These are phyloP conservation scores for Muntiacus reevesi DNA, from an alignment of 2,113 vertebrate genomes.

Conservation along the genomic window DNA sequence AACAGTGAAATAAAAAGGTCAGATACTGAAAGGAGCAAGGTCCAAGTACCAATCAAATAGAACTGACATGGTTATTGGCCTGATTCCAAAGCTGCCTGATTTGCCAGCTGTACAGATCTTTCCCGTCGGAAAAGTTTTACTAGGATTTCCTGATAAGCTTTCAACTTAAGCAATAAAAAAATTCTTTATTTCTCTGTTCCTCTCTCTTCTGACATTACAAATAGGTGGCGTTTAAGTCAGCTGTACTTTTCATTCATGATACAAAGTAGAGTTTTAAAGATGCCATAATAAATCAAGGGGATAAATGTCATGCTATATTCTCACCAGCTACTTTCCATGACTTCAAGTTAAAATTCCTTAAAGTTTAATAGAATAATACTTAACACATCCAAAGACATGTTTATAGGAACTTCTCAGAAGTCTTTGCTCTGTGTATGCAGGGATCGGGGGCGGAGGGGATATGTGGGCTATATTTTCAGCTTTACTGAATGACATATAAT, in stretches of 20 bases:
- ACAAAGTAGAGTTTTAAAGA: not conserved
- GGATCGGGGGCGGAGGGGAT: not conserved
- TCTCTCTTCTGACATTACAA: not conserved
- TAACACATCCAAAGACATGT: not conserved
- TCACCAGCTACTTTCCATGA: slow-evolving; percentile 16
- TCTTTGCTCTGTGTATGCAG: not conserved
- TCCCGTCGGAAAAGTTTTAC: not conserved
- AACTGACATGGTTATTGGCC: not conserved
- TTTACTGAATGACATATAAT: not conserved
- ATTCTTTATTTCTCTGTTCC: not conserved
- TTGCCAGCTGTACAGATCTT: not conserved
- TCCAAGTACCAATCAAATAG: not conserved
- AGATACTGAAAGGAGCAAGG: not conserved
- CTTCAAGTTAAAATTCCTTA: slow-evolving; percentile 17
- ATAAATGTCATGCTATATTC: not conserved
- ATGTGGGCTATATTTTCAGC: not conserved
- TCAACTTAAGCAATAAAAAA: slow-evolving; percentile 3
- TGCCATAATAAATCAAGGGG: not conserved
- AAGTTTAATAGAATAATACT: not conserved
- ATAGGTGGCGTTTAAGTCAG: not conserved
- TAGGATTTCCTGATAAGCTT: slow-evolving; percentile 3
- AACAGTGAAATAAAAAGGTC: not conserved
- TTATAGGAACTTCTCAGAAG: slow-evolving; percentile 9
- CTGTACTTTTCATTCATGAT: not conserved
- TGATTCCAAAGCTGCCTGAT: not conserved